Evolutionary conservation across 2,113 vertebrate species (phyloP).

Genomic region (Craseonycteris thonglongyai): DNA sequence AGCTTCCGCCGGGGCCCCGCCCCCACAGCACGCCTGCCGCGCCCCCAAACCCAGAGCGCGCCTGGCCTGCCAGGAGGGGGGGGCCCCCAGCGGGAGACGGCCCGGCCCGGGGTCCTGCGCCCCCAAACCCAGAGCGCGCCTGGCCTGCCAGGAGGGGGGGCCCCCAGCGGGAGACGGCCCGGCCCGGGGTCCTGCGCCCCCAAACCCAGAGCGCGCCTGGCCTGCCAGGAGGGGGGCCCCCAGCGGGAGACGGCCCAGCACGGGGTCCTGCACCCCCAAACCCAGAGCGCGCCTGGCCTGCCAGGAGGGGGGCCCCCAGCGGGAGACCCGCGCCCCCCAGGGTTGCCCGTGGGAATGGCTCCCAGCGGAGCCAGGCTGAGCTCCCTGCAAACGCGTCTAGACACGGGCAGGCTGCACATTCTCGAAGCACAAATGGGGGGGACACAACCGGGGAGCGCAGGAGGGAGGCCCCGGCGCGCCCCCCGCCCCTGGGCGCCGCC

Average conservation of each 20-base stretch:
- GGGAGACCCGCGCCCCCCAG: rapidly evolving
- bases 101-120: rapidly evolving
- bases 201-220: not conserved
- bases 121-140: not conserved
- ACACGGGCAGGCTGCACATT: not conserved
- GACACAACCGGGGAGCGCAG: not conserved
- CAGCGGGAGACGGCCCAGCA: not conserved
- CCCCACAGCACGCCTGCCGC: rapidly evolving
- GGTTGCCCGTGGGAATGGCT: not conserved
- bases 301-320: not conserved
- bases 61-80: not conserved
- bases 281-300: rapidly evolving
- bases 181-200: rapidly evolving
- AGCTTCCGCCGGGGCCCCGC: too few species aligned
- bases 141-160: not conserved
- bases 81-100: rapidly evolving
- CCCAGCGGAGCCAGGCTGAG: not conserved
- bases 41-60: not conserved
- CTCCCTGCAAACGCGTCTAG: not conserved
- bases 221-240: not conserved
- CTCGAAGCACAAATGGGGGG: not conserved
- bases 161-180: rapidly evolving
- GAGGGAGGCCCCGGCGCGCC: not conserved
- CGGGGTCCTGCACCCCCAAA: rapidly evolving
- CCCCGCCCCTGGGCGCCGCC: not conserved